Conservation (phyloP, 2,888 invertebrate genomes). For the Platynereis dumerilii region DNA sequence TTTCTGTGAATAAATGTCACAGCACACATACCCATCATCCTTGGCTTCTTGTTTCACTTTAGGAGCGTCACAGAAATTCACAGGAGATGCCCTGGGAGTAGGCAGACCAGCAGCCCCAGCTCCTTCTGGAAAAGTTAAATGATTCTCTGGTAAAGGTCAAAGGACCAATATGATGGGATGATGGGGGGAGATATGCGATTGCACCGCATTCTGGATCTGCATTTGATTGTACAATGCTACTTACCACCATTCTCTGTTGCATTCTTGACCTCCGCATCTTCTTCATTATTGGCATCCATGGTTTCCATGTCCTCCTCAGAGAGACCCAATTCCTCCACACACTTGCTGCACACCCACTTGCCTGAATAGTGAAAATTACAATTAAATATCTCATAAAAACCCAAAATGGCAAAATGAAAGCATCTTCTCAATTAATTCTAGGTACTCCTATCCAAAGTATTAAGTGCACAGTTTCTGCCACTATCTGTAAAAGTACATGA, state of each 20-base stretch:
- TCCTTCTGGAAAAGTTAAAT: slow-evolving; percentile 26
- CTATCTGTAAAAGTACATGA: too few species aligned
- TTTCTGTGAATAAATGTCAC: too few species aligned
- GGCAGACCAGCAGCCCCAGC: slow-evolving; percentile 42
- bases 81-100: slow-evolving; percentile 47
- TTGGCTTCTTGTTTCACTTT: background rate
- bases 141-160: too few species aligned
- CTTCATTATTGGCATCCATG: slow-evolving; percentile 7
- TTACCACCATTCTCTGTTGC: background rate
- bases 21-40: too few species aligned
- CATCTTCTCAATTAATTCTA: too few species aligned
- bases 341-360: slow-evolving; percentile 39
- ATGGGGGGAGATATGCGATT: too few species aligned
- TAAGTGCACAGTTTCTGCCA: too few species aligned
- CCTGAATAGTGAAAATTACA: slow-evolving; percentile 23
- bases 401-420: too few species aligned
- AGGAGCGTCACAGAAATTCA: slow-evolving; percentile 27
- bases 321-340: slow-evolving; percentile 28
- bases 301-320: slow-evolving; percentile 12
- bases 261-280: background rate
- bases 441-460: background rate
- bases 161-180: too few species aligned
- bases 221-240: too few species aligned
- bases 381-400: background rate
- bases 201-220: too few species aligned